Conservation (phyloP, 1,140 invertebrate genomes). For the Trachelipus rathkii region DNA sequence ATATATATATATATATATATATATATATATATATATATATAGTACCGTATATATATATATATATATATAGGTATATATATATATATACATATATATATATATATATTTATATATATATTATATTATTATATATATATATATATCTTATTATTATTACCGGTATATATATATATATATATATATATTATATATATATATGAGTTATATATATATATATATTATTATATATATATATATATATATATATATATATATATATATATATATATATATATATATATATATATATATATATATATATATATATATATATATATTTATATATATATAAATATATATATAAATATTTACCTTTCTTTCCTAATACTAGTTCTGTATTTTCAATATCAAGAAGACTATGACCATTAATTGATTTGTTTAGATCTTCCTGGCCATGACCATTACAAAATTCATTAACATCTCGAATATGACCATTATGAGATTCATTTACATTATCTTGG, state of each 20-base stretch:
- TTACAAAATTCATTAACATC: not conserved
- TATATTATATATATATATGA: no score
- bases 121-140: not conserved
- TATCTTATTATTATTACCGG: no score
- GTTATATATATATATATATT: no score
- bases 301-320: not conserved
- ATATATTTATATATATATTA: not conserved
- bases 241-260: not conserved
- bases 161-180: no score
- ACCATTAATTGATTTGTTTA: no score
- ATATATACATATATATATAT: not conserved
- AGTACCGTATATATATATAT: not conserved
- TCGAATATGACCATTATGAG: not conserved
- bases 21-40: no score
- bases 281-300: not conserved
- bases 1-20: not conserved
- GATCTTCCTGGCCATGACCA: not conserved
- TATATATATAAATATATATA: not conserved
- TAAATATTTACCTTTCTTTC: not conserved
- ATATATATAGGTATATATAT: not conserved
- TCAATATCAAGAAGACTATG: no score
- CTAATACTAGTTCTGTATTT: no score
- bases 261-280: not conserved
- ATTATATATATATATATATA: not conserved
- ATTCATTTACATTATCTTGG: no score